Percentiles rank a stretch among this genome's conserved stretches.
Evolutionary conservation across 1,140 invertebrate genomes (phyloP).

Genomic region (Caenorhabditis remanei): DNA sequence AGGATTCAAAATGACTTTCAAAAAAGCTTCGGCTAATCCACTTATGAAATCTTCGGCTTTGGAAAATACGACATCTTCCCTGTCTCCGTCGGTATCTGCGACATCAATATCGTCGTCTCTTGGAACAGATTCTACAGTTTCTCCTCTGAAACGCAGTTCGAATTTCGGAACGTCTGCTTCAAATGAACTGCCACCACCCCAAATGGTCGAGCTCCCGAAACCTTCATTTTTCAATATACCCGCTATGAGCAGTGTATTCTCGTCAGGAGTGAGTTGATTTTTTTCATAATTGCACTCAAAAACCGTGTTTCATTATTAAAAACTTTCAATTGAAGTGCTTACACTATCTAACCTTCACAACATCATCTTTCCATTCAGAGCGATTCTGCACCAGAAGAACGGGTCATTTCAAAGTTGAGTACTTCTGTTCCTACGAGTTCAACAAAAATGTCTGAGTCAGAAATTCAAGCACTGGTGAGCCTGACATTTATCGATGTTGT

Average conservation of each 20-base stretch:
- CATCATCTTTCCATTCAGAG: not conserved
- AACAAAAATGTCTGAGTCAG: not conserved
- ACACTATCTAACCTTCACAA: too few relatives aligned
- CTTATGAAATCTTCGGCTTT: constrained; percentile 22
- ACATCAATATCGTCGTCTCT: not conserved
- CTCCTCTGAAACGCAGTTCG: constrained; percentile 26
- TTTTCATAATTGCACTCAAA: not conserved
- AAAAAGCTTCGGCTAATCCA: not conserved
- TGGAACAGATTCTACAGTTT: not conserved
- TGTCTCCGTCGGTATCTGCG: not conserved
- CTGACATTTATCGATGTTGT: not conserved
- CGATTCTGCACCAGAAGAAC: not conserved
- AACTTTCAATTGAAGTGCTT: too few relatives aligned
- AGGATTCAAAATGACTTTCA: constrained; percentile 45
- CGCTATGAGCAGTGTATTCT: too few relatives aligned
- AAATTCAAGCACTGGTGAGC: constrained; percentile 36
- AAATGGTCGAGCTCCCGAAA: constrained; percentile 34
- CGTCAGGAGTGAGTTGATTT: not conserved
- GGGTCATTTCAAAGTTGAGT: not conserved
- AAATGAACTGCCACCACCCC: constrained; percentile 13
- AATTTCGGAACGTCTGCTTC: constrained; percentile 3
- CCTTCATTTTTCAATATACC: constrained; percentile 14
- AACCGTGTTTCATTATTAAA: too few relatives aligned
- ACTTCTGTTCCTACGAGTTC: not conserved
- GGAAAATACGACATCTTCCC: not conserved